Percentiles rank a stretch among this genome's conserved stretches.
Evolutionary conservation across 2,113 vertebrate species (phyloP).

Genomic region (Campylomormyrus tamandua): DNA sequence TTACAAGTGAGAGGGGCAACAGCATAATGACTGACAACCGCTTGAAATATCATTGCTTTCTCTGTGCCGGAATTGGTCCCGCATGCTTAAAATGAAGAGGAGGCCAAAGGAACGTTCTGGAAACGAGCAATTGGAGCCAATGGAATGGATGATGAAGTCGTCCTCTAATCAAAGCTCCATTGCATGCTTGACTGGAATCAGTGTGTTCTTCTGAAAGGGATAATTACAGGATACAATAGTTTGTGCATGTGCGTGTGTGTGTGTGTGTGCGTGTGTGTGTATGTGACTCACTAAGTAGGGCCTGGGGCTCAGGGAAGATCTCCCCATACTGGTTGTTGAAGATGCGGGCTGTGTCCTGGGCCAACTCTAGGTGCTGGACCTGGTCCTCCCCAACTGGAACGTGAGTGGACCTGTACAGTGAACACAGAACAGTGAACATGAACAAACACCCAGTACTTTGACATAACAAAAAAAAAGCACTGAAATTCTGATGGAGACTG

Average conservation of each 20-base stretch:
- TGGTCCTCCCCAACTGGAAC: constrained; percentile 94
- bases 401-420: constrained; percentile 71
- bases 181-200: constrained; percentile 49
- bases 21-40: not conserved
- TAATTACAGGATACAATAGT: constrained; percentile 39
- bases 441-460: not conserved
- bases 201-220: constrained; percentile 39
- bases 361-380: constrained; percentile 87
- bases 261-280: constrained; percentile 9
- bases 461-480: not conserved
- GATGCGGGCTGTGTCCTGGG: constrained; percentile 77
- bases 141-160: constrained; percentile 15
- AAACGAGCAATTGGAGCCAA: not conserved
- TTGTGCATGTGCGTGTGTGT: constrained; percentile 28
- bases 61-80: not conserved
- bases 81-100: not conserved
- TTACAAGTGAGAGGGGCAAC: not conserved
- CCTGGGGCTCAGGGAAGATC: constrained; percentile 75
- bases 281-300: constrained; percentile 70
- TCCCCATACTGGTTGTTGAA: constrained; percentile 84
- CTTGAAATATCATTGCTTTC: not conserved
- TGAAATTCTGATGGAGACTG: not conserved
- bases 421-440: not conserved
- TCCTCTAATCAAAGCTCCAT: constrained; percentile 55
- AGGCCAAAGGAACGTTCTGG: not conserved